These are phyloP conservation scores for Cynaeus angustus DNA, from an alignment of 2,888 invertebrate genomes.

Conservation along the genomic window DNA sequence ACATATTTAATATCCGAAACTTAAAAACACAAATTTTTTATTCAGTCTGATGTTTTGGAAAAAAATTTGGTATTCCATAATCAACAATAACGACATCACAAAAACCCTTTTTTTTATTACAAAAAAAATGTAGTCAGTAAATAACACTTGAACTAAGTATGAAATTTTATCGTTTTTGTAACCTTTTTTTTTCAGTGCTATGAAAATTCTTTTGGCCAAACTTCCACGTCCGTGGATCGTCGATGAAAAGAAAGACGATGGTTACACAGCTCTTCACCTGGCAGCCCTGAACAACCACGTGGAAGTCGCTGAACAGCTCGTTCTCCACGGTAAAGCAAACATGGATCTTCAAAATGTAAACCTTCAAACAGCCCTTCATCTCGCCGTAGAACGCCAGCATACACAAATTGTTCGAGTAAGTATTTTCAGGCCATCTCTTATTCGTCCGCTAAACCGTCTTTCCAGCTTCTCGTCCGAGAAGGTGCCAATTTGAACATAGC, in stretches of 20 bases:
- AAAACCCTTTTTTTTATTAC: no score
- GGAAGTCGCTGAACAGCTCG: slow-evolving; percentile 94
- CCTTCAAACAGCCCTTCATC: slow-evolving; percentile 92
- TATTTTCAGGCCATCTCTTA: slow-evolving; percentile 42
- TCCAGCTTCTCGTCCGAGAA: slow-evolving; percentile 90
- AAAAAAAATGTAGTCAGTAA: no score
- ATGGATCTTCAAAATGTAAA: slow-evolving; percentile 98
- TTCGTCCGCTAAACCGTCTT: neutral
- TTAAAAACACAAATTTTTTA: no score
- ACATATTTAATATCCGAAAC: no score
- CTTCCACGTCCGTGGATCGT: slow-evolving; percentile 97
- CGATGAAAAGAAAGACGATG: slow-evolving; percentile 99
- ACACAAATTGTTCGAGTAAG: slow-evolving; percentile 95
- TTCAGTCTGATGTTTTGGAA: no score
- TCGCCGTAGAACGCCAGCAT: slow-evolving; percentile 97
- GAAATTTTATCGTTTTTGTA: no score
- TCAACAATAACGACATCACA: no score
- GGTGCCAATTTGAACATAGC: slow-evolving; percentile 95
- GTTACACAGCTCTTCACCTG: slow-evolving; percentile 96
- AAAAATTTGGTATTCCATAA: no score
- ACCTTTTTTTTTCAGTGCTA: slow-evolving; percentile 80
- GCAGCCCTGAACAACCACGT: slow-evolving; percentile 98
- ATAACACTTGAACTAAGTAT: no score
- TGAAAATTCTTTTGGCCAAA: slow-evolving; percentile 95
- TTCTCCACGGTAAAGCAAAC: slow-evolving; percentile 91